A percentile compares a stretch with the other conserved stretches of the same genome.
phyloP scores from a whole-genome alignment of 1,140 invertebrate genomes.

The Nephila pilipes region DNA sequence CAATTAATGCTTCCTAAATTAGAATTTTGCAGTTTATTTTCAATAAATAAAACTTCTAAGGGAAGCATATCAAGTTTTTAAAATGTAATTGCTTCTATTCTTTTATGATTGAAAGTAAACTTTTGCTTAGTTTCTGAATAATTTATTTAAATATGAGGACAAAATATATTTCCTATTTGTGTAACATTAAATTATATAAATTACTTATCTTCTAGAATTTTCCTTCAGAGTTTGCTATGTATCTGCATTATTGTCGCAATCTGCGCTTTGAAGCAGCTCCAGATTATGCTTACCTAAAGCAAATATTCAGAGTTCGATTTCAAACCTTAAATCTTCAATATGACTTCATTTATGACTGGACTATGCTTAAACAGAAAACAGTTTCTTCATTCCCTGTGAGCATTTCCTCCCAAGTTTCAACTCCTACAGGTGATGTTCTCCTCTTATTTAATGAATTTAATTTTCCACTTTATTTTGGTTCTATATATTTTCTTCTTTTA shows the following conservation, averaged over 20 bases:
- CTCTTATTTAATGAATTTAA: neutral
- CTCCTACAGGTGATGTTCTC: neutral
- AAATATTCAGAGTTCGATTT: constrained; percentile 98
- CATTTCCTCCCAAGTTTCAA: constrained; percentile 67
- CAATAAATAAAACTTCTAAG: no score
- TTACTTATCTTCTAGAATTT: constrained; percentile 85
- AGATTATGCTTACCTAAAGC: constrained; percentile 98
- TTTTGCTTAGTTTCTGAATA: no score
- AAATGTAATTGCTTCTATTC: no score
- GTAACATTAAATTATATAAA: no score
- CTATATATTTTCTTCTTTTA: no score
- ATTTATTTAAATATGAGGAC: no score
- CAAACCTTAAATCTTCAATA: constrained; percentile 99
- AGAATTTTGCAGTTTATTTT: no score
- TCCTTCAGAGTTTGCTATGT: constrained; percentile 98
- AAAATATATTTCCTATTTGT: no score
- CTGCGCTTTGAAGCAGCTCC: constrained; percentile 97
- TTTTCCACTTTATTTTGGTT: no score
- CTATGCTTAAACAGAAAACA: constrained; percentile 78
- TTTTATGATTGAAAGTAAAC: no score
- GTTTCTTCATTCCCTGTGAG: constrained; percentile 80
- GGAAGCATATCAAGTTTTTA: no score
- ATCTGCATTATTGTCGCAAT: constrained; percentile 97
- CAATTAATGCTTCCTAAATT: no score
- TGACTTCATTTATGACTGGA: constrained; percentile 99